Base-by-base conservation (phyloP, 1,140 invertebrate species). In the Nephotettix cincticeps region DNA sequence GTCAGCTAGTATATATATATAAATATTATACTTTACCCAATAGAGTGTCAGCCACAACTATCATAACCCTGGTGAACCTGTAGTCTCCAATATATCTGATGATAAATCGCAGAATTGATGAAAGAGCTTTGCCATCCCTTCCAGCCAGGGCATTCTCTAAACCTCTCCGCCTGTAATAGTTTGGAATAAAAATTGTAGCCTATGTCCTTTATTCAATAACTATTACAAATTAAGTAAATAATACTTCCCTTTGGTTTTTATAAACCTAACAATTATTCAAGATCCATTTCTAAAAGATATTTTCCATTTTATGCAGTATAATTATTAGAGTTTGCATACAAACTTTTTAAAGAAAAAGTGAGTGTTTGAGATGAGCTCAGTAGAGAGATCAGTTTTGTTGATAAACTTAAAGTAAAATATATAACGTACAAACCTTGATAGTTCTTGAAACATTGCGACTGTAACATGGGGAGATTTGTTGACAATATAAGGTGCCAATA, bases 381-480 rank as follows among this genome's bases (percentile, higher is more conserved):
- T n/a, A n/a, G n/a, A n/a, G n/a, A n/a, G n/a, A n/a, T n/a, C n/a
- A n/a, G n/a, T n/a, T n/a, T n/a, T n/a, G n/a, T n/a, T n/a, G n/a
- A n/a, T n/a, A n/a, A n/a, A n/a, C n/a, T n/a, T n/a, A n/a, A n/a
- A n/a, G n/a, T n/a, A n/a, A n/a, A n/a, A n/a, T n/a, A n/a, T n/a
- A n/a, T n/a, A 69, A 72, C 0, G 30, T 21, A 69, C 56, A 69
- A 71, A 80, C 80, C 82, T 86, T 17, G 92, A 88, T 36, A 98
- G 81, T 82, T 98, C 95, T 80, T 94, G 91, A 72, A 97, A 84
- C 2, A 97, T 81, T 64, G 89, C 86, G 56, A 95, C 86, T 1
- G 92, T 92, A 29, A 90, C 83, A 75, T 94, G 90, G 1, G 95
- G 94, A 51, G 82, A 84, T 77, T 88, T 89, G 28, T 84, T 86